phyloP scores from a whole-genome alignment of 2,113 vertebrate genomes.

The Bubalus kerabau region DNA sequence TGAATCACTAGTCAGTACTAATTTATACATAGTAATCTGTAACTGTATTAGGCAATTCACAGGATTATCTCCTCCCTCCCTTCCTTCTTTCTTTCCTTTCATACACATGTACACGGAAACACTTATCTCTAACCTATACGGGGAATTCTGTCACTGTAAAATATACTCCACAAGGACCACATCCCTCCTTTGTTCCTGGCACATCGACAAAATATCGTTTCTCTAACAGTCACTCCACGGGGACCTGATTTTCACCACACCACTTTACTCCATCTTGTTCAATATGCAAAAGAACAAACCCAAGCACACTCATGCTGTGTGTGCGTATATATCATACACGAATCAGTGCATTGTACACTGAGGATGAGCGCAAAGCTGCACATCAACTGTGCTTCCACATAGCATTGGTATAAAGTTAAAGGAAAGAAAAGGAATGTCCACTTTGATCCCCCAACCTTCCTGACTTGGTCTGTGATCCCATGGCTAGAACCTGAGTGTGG shows the following conservation, averaged over 20 bases:
- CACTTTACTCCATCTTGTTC: background rate
- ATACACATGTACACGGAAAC: background rate
- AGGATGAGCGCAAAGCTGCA: background rate
- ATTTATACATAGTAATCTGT: background rate
- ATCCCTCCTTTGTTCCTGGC: background rate
- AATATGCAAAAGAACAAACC: background rate
- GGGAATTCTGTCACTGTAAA: background rate
- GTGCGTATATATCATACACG: background rate
- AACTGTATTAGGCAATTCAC: background rate
- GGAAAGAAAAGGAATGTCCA: background rate
- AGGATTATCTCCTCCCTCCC: background rate
- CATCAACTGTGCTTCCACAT: rapidly evolving
- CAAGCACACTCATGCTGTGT: background rate
- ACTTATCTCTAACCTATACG: background rate
- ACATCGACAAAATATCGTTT: background rate
- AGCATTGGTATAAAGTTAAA: background rate
- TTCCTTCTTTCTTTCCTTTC: background rate
- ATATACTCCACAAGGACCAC: background rate
- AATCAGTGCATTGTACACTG: background rate
- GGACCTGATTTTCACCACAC: background rate
- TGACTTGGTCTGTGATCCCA: background rate
- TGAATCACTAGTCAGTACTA: background rate
- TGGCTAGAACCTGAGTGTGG: background rate
- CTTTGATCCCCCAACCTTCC: background rate
- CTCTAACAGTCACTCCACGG: background rate